Evolutionary conservation across 2,113 vertebrate species (phyloP).

Genomic region (Rhabdornis inornatus): DNA sequence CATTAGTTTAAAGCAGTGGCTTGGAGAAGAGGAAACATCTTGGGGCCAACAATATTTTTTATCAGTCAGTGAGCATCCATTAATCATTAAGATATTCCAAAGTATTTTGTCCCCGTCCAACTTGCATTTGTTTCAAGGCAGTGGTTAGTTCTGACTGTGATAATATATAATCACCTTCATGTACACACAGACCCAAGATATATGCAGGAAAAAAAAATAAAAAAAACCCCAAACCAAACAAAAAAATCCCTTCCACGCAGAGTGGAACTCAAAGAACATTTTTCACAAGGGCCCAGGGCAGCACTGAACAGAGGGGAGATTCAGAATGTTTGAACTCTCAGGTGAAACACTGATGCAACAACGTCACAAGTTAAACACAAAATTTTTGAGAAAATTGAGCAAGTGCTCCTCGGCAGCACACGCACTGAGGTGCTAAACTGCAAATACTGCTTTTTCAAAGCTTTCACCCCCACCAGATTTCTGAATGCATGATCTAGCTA

Average conservation of each 20-base stretch:
- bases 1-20: slow-evolving; percentile 31
- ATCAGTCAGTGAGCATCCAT: neutral
- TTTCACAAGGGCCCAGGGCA: neutral
- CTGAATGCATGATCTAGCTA: neutral
- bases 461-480: neutral
- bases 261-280: neutral
- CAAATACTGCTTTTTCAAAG: neutral
- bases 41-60: slow-evolving; percentile 18
- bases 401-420: neutral
- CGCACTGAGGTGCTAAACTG: neutral
- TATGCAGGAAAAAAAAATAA: neutral
- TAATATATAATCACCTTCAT: neutral
- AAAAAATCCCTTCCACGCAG: neutral
- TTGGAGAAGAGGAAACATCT: slow-evolving; percentile 30
- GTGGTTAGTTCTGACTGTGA: neutral
- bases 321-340: neutral
- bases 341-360: neutral
- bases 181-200: neutral
- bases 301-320: neutral
- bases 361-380: neutral
- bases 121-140: neutral
- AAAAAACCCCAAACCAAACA: no score
- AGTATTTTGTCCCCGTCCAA: neutral
- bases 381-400: neutral
- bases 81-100: neutral